Evolutionary conservation across 1,140 invertebrate genomes (phyloP).

Genomic region (Druon quercuslanigerum): DNA sequence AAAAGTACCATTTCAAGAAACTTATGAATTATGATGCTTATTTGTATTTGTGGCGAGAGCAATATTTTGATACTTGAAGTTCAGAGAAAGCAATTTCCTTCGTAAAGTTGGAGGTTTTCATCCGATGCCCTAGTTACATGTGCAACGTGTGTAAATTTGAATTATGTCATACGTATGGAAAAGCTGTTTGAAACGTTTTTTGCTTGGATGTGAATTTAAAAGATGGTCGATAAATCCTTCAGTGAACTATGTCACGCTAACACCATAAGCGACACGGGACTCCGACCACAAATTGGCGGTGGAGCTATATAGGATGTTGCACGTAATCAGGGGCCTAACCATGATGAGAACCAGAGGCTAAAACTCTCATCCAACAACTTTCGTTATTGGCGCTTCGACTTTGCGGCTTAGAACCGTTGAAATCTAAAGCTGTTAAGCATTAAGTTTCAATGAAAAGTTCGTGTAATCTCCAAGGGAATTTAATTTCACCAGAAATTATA

Average conservation of each 20-base stretch:
- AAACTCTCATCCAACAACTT: slow-evolving; percentile 24
- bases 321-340: slow-evolving; percentile 30
- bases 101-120: not conserved
- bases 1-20: no score
- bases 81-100: no score
- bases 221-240: slow-evolving; percentile 18
- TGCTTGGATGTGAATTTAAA: slow-evolving; percentile 21
- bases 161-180: not conserved
- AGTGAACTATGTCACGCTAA: slow-evolving; percentile 20
- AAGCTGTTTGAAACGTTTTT: slow-evolving; percentile 7
- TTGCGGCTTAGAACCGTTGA: slow-evolving; percentile 23
- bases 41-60: no score
- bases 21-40: no score
- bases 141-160: slow-evolving; percentile 7
- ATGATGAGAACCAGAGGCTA: slow-evolving; percentile 24
- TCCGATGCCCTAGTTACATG: not conserved
- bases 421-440: slow-evolving; percentile 15
- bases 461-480: not conserved
- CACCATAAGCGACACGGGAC: slow-evolving; percentile 27
- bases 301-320: slow-evolving; percentile 21
- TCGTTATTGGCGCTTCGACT: slow-evolving; percentile 28
- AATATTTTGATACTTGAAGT: no score
- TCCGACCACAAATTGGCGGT: slow-evolving; percentile 23
- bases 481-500: not conserved
- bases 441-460: slow-evolving; percentile 9